phyloP scores from a whole-genome alignment of 2,113 vertebrate species.

The Heterocephalus glaber region DNA sequence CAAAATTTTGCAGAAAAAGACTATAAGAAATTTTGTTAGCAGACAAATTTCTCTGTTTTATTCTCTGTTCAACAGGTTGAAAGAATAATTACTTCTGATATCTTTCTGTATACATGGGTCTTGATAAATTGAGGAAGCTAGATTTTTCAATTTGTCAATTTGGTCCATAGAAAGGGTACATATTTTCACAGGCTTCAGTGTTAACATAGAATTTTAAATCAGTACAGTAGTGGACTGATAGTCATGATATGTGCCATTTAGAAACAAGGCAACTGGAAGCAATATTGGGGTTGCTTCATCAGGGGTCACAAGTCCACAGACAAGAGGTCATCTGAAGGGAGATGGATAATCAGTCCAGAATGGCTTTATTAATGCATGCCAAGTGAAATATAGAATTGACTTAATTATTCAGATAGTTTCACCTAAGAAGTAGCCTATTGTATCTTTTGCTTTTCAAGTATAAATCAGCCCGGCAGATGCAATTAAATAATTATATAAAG shows the following conservation, averaged over 20 bases:
- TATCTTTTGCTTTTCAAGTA: conserved; percentile 38
- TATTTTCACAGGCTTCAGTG: neutral
- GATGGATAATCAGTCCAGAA: neutral
- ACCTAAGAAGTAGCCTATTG: neutral
- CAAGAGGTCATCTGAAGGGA: neutral
- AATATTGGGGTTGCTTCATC: neutral
- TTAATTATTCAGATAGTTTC: neutral
- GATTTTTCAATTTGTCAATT: neutral
- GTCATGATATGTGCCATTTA: neutral
- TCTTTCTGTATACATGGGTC: neutral
- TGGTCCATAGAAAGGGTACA: neutral
- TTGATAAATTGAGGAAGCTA: conserved; percentile 8
- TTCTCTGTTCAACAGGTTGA: neutral
- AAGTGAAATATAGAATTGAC: neutral
- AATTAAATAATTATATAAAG: neutral
- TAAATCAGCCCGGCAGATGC: neutral
- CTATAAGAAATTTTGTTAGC: neutral
- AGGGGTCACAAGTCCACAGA: neutral
- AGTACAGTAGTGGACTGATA: neutral
- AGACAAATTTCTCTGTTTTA: neutral
- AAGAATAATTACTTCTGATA: conserved; percentile 20
- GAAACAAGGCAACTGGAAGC: neutral
- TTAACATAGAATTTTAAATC: neutral
- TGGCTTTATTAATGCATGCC: neutral
- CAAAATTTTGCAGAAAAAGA: neutral